A percentile compares a stretch with the other conserved stretches of the same genome.
Evolutionary conservation across 2,797 vertebrate species (phyloP).

Genomic region (Amphiprion clarkii): DNA sequence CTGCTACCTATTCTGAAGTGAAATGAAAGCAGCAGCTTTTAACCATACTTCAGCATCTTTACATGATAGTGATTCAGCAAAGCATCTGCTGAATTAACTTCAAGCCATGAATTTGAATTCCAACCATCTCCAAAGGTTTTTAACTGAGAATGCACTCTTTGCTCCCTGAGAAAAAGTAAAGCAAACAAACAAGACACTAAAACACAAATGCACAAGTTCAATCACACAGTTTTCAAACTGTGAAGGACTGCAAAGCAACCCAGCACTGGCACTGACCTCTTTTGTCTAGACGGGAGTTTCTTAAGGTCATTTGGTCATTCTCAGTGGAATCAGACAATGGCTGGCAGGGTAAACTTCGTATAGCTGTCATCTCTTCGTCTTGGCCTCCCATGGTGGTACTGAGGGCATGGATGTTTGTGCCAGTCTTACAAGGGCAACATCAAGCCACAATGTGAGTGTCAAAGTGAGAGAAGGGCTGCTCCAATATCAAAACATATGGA

Average conservation of each 20-base stretch:
- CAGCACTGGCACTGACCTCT: slow-evolving; percentile 43
- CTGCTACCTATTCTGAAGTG: not conserved
- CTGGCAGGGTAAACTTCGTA: slow-evolving; percentile 65
- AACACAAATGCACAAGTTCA: slow-evolving; percentile 33
- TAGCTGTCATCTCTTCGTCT: slow-evolving; percentile 74
- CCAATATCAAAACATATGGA: slow-evolving; percentile 63
- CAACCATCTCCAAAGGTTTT: not conserved
- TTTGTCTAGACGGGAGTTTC: slow-evolving; percentile 60
- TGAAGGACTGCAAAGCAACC: slow-evolving; percentile 47
- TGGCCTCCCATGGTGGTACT: slow-evolving; percentile 65
- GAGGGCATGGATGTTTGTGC: slow-evolving; percentile 71
- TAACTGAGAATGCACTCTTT: slow-evolving; percentile 12
- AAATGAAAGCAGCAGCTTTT: not conserved
- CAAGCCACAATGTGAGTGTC: slow-evolving; percentile 57
- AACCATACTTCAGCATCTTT: not conserved
- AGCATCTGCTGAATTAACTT: slow-evolving; percentile 6
- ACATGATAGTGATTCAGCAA: slow-evolving; percentile 1
- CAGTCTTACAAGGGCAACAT: slow-evolving; percentile 72
- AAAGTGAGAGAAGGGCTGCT: slow-evolving; percentile 57
- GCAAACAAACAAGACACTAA: slow-evolving; percentile 12
- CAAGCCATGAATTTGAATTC: not conserved
- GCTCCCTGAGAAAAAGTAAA: not conserved
- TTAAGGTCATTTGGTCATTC: slow-evolving; percentile 56
- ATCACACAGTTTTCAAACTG: slow-evolving; percentile 41
- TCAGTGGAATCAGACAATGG: slow-evolving; percentile 57